Evolutionary conservation across 2,113 vertebrate species (phyloP), one percentile per base, ranked within the genome.

Genomic region (Monarcha castaneiventris): DNA sequence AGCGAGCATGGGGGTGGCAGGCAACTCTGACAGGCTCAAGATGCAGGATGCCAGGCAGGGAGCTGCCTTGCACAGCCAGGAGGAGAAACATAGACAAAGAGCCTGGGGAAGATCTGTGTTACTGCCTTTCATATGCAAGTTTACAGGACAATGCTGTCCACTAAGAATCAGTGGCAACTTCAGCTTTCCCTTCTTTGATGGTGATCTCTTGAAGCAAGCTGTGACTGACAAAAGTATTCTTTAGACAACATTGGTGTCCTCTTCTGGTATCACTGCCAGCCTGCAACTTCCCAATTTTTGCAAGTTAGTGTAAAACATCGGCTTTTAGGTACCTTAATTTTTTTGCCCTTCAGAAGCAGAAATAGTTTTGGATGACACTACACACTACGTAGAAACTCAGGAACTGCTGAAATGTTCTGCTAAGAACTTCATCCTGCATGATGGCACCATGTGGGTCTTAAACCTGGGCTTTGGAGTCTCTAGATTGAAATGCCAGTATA

Each of bases 1-100:
- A 16, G 43, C 1, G 2, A 62, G 19, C 0, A 0, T 16, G 46
- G 44, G 33, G 48, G 18, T 2, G 0, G 0, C 10, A 41, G 43
- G 39, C 13, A 41, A 4, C 23, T 27, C 56, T 3, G 1, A 17
- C 0, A 0, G 71, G 37, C 54, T 29, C 0, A 0, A 66, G 43
- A 62, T 41, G 7, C 27, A 33, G 56, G n/a, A 49, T 5, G 1
- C 17, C n/a, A 23, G 51, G 32, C 74, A 52, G 52, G 26, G 43
- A 81, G 22, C 35, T 1, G 6, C 39, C 13, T 56, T 48, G 48
- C 62, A 46, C 62, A 75, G 9, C 26, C 43, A 67, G 39, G 27
- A 49, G 10, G 63, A 80, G 41, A 30, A 46, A 44, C 9, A 22
- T 0, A 67, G 32, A 30, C 11, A 51, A 73, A 75, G 64, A 84